Evolutionary conservation across 1,140 invertebrate species (phyloP).

Genomic region (Drosophila ambigua): DNA sequence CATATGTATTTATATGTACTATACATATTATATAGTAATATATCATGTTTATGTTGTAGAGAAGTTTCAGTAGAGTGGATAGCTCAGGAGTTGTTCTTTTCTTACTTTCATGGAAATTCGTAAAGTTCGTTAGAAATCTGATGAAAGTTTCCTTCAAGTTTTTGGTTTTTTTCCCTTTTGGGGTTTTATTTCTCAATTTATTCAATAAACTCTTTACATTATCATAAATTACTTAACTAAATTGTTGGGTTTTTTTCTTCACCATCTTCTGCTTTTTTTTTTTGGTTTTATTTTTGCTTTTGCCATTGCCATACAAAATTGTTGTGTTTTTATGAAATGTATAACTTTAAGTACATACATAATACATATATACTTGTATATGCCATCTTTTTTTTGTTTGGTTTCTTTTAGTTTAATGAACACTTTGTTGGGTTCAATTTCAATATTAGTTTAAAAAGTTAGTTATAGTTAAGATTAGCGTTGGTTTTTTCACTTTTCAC

Average conservation of each 20-base stretch:
- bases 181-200: conserved; percentile 60
- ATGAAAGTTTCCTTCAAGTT: conserved; percentile 53
- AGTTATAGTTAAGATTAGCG: conserved; percentile 63
- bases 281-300: conserved; percentile 30
- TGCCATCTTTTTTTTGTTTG: conserved; percentile 39
- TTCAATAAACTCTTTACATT: conserved; percentile 73
- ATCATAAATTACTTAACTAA: conserved; percentile 68
- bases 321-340: conserved; percentile 57
- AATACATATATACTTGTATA: conserved; percentile 48
- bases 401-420: conserved; percentile 76
- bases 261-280: conserved; percentile 33
- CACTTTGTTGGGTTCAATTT: conserved; percentile 81
- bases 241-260: conserved; percentile 56
- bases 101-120: conserved; percentile 58
- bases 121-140: conserved; percentile 60
- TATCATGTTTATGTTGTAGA: conserved; percentile 47
- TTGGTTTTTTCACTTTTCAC: conserved; percentile 56
- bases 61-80: conserved; percentile 58
- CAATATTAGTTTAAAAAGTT: conserved; percentile 81
- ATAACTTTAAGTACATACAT: conserved; percentile 44
- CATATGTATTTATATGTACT: conserved; percentile 25
- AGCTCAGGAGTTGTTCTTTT: conserved; percentile 44
- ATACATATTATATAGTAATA: conserved; percentile 40
- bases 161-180: conserved; percentile 22
- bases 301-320: conserved; percentile 75